A percentile compares a stretch with the other conserved stretches of the same genome.
Evolutionary conservation across 2,888 invertebrate genomes (phyloP).

Genomic region (Mechanitis mazaeus): DNA sequence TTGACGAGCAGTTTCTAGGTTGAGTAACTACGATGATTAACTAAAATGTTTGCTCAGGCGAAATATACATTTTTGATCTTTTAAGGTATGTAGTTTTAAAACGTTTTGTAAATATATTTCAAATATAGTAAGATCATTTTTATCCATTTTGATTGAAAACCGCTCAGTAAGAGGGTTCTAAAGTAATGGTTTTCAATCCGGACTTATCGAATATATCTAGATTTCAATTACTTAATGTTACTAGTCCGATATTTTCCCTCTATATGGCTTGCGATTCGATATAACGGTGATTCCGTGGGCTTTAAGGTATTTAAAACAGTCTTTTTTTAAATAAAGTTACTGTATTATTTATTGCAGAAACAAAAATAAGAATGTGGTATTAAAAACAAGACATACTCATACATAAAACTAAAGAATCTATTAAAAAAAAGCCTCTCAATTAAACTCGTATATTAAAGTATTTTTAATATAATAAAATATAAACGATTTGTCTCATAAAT

Average conservation of each 20-base stretch:
- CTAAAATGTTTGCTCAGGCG: slow-evolving; percentile 13
- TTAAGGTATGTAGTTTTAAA: background rate
- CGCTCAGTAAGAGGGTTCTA: no score
- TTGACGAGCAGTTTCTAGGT: slow-evolving; percentile 19
- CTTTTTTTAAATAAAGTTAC: no score
- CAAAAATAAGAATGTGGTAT: background rate
- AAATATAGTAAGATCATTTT: no score
- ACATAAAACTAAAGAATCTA: background rate
- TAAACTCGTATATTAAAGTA: background rate
- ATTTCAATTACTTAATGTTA: slow-evolving; percentile 36
- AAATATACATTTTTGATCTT: slow-evolving; percentile 8
- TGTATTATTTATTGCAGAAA: background rate
- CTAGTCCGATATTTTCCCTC: slow-evolving; percentile 30
- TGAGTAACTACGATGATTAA: slow-evolving; percentile 16
- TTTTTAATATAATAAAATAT: background rate
- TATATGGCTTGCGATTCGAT: slow-evolving; percentile 8
- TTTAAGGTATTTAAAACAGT: background rate
- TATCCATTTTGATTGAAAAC: no score
- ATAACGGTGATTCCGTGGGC: background rate
- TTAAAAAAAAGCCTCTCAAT: background rate
- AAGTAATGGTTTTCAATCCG: background rate
- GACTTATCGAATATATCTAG: slow-evolving; percentile 15
- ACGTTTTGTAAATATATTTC: no score
- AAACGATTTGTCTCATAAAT: slow-evolving; percentile 8
- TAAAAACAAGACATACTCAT: no score